Conservation (phyloP, 2,888 invertebrate species). For the Pristionchus fissidentatus region DNA sequence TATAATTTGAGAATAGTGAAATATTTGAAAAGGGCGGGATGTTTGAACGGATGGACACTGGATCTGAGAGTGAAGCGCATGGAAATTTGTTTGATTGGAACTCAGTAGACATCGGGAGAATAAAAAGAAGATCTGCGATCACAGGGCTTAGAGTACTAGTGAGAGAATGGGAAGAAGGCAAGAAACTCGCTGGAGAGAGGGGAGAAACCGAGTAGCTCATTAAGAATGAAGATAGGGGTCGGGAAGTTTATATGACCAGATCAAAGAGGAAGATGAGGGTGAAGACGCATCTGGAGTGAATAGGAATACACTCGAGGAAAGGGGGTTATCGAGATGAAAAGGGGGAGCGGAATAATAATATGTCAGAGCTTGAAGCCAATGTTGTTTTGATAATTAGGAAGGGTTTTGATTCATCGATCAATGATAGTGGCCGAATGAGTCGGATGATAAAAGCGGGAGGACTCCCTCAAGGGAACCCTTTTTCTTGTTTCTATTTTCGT, state of each 20-base stretch:
- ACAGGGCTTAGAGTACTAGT: constrained; percentile 14
- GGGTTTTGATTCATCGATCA: constrained; percentile 34
- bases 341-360: not conserved
- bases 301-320: constrained; percentile 11
- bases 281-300: not conserved
- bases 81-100: not conserved
- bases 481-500: constrained; percentile 27
- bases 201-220: constrained; percentile 18
- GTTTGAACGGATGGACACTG: constrained; percentile 37
- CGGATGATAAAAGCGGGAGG: not conserved
- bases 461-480: constrained; percentile 10
- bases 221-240: constrained; percentile 21
- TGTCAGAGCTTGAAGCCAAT: not conserved
- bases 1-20: too few species aligned
- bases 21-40: constrained; percentile 15
- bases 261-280: not conserved
- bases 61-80: constrained; percentile 34
- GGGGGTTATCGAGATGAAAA: not conserved
- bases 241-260: constrained; percentile 22
- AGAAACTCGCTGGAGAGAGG: constrained; percentile 20
- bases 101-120: constrained; percentile 2
- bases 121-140: too few species aligned
- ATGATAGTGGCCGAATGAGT: constrained; percentile 3
- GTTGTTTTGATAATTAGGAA: not conserved
- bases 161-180: constrained; percentile 20